A percentile compares a stretch with the other conserved stretches of the same genome.
Conservation (phyloP, 2,797 vertebrate genomes). For the Bovichtus diacanthus region DNA sequence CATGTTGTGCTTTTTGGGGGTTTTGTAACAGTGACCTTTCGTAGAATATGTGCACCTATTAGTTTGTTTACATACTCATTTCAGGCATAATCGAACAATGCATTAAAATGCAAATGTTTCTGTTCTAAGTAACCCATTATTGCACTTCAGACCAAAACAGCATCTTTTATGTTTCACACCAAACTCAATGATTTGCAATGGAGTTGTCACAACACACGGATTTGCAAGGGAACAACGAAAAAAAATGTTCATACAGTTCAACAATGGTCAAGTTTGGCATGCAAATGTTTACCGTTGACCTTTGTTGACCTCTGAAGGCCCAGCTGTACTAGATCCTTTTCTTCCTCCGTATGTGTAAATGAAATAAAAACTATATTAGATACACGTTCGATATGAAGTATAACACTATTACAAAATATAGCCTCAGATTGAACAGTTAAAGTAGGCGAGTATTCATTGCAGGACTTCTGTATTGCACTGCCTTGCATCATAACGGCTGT, state of each 20-base stretch:
- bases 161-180: neutral
- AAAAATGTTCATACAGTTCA: too few species aligned
- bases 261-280: neutral
- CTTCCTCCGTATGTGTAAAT: neutral
- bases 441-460: slow-evolving; percentile 35
- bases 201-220: neutral
- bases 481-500: slow-evolving; percentile 70
- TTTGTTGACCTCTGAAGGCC: neutral
- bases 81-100: neutral
- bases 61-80: slow-evolving; percentile 10
- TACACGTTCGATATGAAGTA: neutral
- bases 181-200: neutral
- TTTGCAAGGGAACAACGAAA: neutral
- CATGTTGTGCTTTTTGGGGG: neutral
- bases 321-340: neutral
- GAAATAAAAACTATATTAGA: neutral
- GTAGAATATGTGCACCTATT: neutral
- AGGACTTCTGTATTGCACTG: slow-evolving; percentile 47
- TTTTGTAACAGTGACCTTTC: slow-evolving; percentile 11
- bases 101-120: neutral
- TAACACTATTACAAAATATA: neutral
- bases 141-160: too few species aligned
- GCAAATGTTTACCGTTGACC: slow-evolving; percentile 8
- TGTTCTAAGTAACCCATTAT: too few species aligned
- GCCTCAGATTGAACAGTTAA: slow-evolving; percentile 19